Conservation (phyloP, 2,797 vertebrate genomes). For the Sebastes elongatus region DNA sequence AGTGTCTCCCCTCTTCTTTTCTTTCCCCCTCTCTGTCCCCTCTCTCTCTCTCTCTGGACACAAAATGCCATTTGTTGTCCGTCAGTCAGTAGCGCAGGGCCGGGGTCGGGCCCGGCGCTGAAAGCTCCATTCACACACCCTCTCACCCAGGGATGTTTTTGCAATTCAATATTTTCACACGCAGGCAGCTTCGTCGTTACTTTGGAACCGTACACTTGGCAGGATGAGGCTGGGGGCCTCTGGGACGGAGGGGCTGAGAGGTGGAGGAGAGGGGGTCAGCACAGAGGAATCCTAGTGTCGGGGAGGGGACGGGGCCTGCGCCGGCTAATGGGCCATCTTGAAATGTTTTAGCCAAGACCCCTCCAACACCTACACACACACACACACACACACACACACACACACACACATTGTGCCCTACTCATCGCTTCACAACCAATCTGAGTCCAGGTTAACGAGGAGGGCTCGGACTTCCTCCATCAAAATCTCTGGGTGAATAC, state of each 20-base stretch:
- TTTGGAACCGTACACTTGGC: constrained; percentile 91
- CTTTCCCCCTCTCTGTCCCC: constrained; percentile 39
- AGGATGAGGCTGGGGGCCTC: constrained; percentile 87
- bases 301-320: constrained; percentile 58
- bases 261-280: constrained; percentile 73
- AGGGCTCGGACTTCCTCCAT: constrained; percentile 60
- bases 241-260: constrained; percentile 74
- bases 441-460: constrained; percentile 71
- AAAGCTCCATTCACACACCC: constrained; percentile 92
- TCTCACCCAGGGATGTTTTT: constrained; percentile 92
- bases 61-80: constrained; percentile 93
- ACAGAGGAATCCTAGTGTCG: constrained; percentile 77
- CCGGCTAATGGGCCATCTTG: constrained; percentile 86
- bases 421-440: constrained; percentile 77
- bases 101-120: constrained; percentile 83
- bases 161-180: constrained; percentile 99
- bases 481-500: constrained; percentile 45
- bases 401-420: constrained; percentile 43
- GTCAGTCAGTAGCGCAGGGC: constrained; percentile 89
- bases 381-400: constrained; percentile 31
- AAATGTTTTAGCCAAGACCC: constrained; percentile 84
- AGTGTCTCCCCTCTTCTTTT: constrained; percentile 50
- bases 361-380: constrained; percentile 62
- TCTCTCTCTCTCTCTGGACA: constrained; percentile 58
- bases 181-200: constrained; percentile 94